Evolutionary conservation across 2,113 vertebrate genomes (phyloP), one percentile per base, ranked within the genome.

Genomic region (Ictalurus punctatus): DNA sequence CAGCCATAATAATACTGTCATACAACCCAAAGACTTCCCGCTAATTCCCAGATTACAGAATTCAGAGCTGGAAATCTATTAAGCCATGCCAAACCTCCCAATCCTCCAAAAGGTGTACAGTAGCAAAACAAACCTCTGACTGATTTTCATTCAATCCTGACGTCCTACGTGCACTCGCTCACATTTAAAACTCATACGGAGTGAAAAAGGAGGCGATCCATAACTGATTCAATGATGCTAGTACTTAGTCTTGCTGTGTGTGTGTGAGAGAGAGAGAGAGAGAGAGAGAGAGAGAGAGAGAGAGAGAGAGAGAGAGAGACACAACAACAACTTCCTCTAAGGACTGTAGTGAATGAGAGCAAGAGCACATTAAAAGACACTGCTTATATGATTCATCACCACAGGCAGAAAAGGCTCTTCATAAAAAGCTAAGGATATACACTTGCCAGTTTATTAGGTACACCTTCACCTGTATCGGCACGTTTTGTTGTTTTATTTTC

Each of bases 11-110:
- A 85, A 85, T 84, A 81, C 85, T 78, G 56, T 89, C 73, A 89
- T 79, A 63, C 40, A 40, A 52, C 56, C 58, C 82, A 81, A 87
- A 87, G 74, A 34, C n/a, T 37, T 71, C 65, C 63, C 73, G 19
- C 21, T 87, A 91, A 91, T 87, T 76, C 90, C 74, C 82, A 87
- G 88, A 89, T 87, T 87, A 91, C 61, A 82, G 56, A 71, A 87
- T 87, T 82, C 82, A 84, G 21, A 81, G 81, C 78, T 44, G 87
- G 63, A 81, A 91, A 91, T 91, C 88, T 87, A 89, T 91, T 89
- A 91, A 84, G 58, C 58, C 85, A 21, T 44, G 67, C 87, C 34
- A 25, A 84, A 81, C 48, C 2, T 83, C 30, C 63, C 78, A 87
- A 27, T 34, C 67, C 81, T 84, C 56, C 56, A 61, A 56, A 48